Evolutionary conservation across 1,140 invertebrate species (phyloP).

Genomic region (Polypedilum vanderplanki): DNA sequence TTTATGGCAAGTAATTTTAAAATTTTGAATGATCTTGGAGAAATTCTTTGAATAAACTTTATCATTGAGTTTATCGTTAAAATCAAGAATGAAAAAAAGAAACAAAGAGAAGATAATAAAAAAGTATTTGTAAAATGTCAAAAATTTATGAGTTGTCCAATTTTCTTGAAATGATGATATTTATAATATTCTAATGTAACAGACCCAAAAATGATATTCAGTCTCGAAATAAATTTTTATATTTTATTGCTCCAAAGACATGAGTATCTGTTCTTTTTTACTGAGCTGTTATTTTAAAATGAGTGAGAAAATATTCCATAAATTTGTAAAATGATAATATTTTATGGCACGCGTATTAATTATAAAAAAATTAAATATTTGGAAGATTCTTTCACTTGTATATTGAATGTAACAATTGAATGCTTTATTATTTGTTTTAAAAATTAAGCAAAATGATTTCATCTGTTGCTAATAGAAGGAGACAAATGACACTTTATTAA

Average conservation of each 20-base stretch:
- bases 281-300: not conserved
- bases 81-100: not conserved
- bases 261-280: too few relatives aligned
- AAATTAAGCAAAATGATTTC: not conserved
- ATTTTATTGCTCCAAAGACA: constrained; percentile 20
- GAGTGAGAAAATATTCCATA: constrained; percentile 13
- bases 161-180: constrained; percentile 17
- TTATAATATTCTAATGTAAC: constrained; percentile 20
- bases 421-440: too few relatives aligned
- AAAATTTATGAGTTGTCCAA: constrained; percentile 25
- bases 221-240: constrained; percentile 21
- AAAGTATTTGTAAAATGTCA: constrained; percentile 24
- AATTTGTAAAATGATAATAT: constrained; percentile 27
- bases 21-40: too few relatives aligned
- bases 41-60: too few relatives aligned
- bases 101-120: not conserved
- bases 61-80: not conserved
- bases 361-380: not conserved
- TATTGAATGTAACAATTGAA: not conserved
- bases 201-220: constrained; percentile 1
- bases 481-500: constrained; percentile 1
- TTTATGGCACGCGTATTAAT: constrained; percentile 28
- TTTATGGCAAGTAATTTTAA: too few relatives aligned
- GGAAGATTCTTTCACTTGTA: not conserved
- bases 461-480: constrained; percentile 10